Evolutionary conservation across 2,797 vertebrate species (phyloP).

Genomic region (Lepus oiostolus): DNA sequence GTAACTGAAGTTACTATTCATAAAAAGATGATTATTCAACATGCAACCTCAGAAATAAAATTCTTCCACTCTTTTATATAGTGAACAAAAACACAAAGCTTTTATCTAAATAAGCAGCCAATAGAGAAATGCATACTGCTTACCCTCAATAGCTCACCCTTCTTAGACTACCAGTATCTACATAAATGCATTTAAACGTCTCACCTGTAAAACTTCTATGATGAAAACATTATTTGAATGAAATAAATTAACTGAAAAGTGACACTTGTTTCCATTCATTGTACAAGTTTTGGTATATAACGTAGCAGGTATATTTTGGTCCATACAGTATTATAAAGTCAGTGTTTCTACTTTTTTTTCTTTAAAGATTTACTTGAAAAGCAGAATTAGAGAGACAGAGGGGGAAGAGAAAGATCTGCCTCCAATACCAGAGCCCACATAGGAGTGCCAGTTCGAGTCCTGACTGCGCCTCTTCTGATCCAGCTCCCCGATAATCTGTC

Average conservation of each 20-base stretch:
- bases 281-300: not conserved
- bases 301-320: not conserved
- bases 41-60: slow-evolving; percentile 5
- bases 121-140: not conserved
- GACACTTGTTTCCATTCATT: not conserved
- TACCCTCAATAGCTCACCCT: not conserved
- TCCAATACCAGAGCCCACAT: too few relatives aligned
- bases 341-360: too few relatives aligned
- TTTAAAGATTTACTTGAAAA: too few relatives aligned
- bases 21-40: slow-evolving; percentile 19
- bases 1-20: not conserved
- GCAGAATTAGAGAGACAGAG: too few relatives aligned
- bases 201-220: not conserved
- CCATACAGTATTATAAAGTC: not conserved
- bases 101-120: not conserved
- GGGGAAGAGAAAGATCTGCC: too few relatives aligned
- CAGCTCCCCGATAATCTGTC: too few relatives aligned
- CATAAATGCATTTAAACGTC: not conserved
- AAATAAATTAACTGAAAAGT: not conserved
- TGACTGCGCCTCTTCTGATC: too few relatives aligned
- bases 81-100: not conserved
- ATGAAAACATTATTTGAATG: not conserved
- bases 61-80: not conserved
- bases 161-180: not conserved
- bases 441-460: too few relatives aligned